A percentile compares a stretch with the other conserved stretches of the same genome.
Conservation (phyloP, 2,113 vertebrate genomes). For the Dissostichus mawsoni region DNA sequence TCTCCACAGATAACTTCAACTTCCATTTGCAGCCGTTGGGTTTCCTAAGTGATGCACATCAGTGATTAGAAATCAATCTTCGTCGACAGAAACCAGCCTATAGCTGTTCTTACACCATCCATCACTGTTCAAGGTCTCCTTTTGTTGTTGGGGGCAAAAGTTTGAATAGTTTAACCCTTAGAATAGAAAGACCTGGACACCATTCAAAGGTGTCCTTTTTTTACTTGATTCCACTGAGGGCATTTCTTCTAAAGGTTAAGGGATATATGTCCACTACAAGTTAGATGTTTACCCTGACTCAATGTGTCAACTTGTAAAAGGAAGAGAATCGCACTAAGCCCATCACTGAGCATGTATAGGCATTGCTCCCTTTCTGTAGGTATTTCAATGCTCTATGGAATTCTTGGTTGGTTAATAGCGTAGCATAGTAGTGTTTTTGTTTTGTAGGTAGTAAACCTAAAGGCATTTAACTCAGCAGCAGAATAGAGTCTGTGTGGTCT, state of each 20-base stretch:
- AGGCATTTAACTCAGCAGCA: slow-evolving; percentile 28
- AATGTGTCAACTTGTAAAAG: slow-evolving; percentile 48
- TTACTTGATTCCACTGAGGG: slow-evolving; percentile 15
- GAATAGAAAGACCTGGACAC: slow-evolving; percentile 28
- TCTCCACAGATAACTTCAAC: not conserved
- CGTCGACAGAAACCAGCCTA: slow-evolving; percentile 17
- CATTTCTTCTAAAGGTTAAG: slow-evolving; percentile 4
- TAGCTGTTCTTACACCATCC: not conserved
- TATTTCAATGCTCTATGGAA: slow-evolving; percentile 27
- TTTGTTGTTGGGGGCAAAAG: slow-evolving; percentile 14
- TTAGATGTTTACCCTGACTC: slow-evolving; percentile 42
- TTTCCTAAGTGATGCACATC: slow-evolving; percentile 10
- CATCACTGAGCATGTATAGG: slow-evolving; percentile 5
- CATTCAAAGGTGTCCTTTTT: slow-evolving; percentile 19
- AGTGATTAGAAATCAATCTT: not conserved
- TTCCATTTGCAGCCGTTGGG: not conserved
- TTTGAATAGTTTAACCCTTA: slow-evolving; percentile 31
- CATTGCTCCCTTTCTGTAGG: slow-evolving; percentile 13
- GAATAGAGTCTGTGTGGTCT: slow-evolving; percentile 62
- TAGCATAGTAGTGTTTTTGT: slow-evolving; percentile 40
- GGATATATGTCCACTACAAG: slow-evolving; percentile 38
- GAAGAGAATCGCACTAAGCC: slow-evolving; percentile 19
- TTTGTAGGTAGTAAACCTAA: slow-evolving; percentile 55
- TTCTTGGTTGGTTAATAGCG: slow-evolving; percentile 28
- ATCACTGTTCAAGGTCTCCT: slow-evolving; percentile 11